phyloP scores from a whole-genome alignment of 2,888 invertebrate genomes.

The Monopis laevigella region DNA sequence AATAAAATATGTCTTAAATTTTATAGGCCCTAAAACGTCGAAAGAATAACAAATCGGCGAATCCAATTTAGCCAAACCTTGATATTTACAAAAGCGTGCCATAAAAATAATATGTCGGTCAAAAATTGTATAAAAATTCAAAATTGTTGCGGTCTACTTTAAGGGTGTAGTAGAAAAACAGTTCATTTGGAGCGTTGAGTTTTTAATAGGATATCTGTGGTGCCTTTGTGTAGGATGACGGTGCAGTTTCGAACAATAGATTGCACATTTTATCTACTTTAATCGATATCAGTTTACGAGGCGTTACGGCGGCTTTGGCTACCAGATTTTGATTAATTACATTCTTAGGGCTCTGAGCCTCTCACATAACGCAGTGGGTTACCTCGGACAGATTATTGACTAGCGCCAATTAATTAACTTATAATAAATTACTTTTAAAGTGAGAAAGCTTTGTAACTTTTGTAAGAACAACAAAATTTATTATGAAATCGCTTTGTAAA shows the following conservation, averaged over 20 bases:
- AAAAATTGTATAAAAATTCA: constrained; percentile 2
- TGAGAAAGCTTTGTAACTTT: too few relatives aligned
- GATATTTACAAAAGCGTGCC: constrained; percentile 38
- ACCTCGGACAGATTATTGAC: constrained; percentile 35
- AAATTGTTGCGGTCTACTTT: constrained; percentile 10
- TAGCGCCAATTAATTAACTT: constrained; percentile 62
- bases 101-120: neutral
- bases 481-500: too few relatives aligned
- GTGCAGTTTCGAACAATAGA: constrained; percentile 56
- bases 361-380: constrained; percentile 2
- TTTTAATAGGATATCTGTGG: constrained; percentile 67
- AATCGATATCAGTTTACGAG: constrained; percentile 66
- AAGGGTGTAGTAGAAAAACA: constrained; percentile 59
- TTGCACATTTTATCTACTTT: constrained; percentile 65
- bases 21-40: constrained; percentile 4
- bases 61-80: constrained; percentile 28
- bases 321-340: constrained; percentile 65
- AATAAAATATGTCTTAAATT: neutral
- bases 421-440: too few relatives aligned
- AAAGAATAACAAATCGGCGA: constrained; percentile 1
- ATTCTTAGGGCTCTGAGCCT: constrained; percentile 26
- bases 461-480: too few relatives aligned
- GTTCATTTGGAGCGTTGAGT: constrained; percentile 56
- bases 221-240: constrained; percentile 58
- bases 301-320: constrained; percentile 60